Conservation (phyloP, 1,140 invertebrate species). For the Trichogramma pretiosum region DNA sequence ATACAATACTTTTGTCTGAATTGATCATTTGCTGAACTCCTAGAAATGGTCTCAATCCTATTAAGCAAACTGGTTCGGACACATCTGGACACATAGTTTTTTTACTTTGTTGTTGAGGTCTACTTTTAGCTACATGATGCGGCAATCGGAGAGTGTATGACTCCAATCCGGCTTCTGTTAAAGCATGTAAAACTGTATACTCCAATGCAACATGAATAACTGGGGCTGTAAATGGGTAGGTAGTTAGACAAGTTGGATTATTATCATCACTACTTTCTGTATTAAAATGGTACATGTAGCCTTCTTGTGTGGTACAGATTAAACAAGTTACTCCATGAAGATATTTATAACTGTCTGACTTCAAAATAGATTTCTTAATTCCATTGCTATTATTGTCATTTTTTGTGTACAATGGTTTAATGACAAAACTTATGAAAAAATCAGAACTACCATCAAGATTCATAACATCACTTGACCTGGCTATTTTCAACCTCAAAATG, state of each 20-base stretch:
- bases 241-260: slow-evolving; percentile 33
- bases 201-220: slow-evolving; percentile 59
- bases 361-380: slow-evolving; percentile 37
- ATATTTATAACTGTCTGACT: slow-evolving; percentile 36
- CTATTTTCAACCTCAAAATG: slow-evolving; percentile 35
- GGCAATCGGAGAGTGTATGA: slow-evolving; percentile 64
- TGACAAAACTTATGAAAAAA: slow-evolving; percentile 33
- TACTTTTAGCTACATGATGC: slow-evolving; percentile 44
- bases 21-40: slow-evolving; percentile 59
- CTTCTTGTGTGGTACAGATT: slow-evolving; percentile 50
- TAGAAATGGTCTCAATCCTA: slow-evolving; percentile 64
- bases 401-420: slow-evolving; percentile 40
- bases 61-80: slow-evolving; percentile 59
- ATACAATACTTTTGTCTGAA: slow-evolving; percentile 53
- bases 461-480: slow-evolving; percentile 19
- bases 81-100: slow-evolving; percentile 47
- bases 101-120: slow-evolving; percentile 30
- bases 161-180: slow-evolving; percentile 69
- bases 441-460: slow-evolving; percentile 26
- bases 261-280: slow-evolving; percentile 23
- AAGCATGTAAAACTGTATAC: slow-evolving; percentile 60
- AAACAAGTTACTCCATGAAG: slow-evolving; percentile 43
- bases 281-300: slow-evolving; percentile 51
- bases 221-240: slow-evolving; percentile 63
- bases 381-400: slow-evolving; percentile 25